Base-by-base conservation (phyloP, 2,113 vertebrate species). In the Tetrao urogallus region DNA sequence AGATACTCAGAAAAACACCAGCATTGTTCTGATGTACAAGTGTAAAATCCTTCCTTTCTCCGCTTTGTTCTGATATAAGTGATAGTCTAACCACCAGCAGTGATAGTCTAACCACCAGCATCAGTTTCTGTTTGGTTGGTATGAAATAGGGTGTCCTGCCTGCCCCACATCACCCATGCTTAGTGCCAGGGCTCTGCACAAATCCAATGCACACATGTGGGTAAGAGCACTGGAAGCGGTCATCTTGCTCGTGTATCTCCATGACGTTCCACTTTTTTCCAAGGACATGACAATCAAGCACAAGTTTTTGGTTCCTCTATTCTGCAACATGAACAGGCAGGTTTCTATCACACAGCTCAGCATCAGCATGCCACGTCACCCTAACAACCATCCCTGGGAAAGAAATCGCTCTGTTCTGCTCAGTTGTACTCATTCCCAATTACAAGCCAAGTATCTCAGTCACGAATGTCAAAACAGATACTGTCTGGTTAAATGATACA, bases 381-480 rank as follows among this genome's bases (percentile, higher is more conserved):
- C 65, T 91, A 91, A 81, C 65, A 94, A 14, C 88, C 88, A 74
- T 61, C 82, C 86, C 12, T 38, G 73, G 90, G 93, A 88, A 63
- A 88, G 74, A 88, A 91, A 95, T 78, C 82, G 47, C 80, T 91
- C 94, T 75, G 82, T 82, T 94, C 94, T 92, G 94, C 93, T 86
- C 95, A 69, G 82, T 36, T 92, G 80, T 94, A 63, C 90, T 88
- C 82, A 66, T 78, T 69, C 80, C 90, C 88, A 82, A 76, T 86
- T 93, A 92, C 15, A 5, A 95, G 90, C 69, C 80, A 78, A 95
- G 90, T 58, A 47, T 54, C 91, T 97, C 90, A 93, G 90, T 94
- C 91, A 91, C 42, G 82, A 95, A 90, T 94, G 94, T 95, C 96
- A 97, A 94, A 96, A 94, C 82, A 96, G 91, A 94, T 67, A 74